A percentile compares a stretch with the other conserved stretches of the same genome.
phyloP scores from a whole-genome alignment of 1,140 invertebrate genomes.

The Coelopa frigida region DNA sequence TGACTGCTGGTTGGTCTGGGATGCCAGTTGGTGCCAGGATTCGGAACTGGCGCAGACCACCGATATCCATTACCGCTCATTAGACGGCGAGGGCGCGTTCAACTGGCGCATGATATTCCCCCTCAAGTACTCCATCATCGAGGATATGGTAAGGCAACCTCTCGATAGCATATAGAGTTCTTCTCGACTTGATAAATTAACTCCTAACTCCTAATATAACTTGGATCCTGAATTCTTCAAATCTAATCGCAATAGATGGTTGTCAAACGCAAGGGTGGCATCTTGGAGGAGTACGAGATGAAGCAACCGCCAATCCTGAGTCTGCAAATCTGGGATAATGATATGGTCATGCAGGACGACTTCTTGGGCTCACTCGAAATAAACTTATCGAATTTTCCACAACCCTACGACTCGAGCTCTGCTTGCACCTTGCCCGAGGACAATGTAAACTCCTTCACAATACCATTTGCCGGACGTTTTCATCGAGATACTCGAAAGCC shows the following conservation, averaged over 20 bases:
- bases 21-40: constrained; percentile 69
- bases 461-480: constrained; percentile 23
- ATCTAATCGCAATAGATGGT: constrained; percentile 34
- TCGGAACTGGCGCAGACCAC: constrained; percentile 65
- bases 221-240: too few relatives aligned
- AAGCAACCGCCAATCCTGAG: constrained; percentile 47
- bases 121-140: constrained; percentile 69
- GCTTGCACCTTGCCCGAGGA: neutral
- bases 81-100: constrained; percentile 77
- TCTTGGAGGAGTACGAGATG: constrained; percentile 32
- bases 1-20: too few relatives aligned
- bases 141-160: constrained; percentile 57
- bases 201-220: neutral
- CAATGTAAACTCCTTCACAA: constrained; percentile 22
- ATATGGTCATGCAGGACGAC: constrained; percentile 69
- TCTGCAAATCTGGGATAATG: constrained; percentile 58
- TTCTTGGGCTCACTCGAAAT: constrained; percentile 59
- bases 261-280: constrained; percentile 23
- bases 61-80: constrained; percentile 73
- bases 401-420: constrained; percentile 50
- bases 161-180: neutral
- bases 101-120: constrained; percentile 87
- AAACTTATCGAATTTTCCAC: constrained; percentile 54
- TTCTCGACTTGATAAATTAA: too few relatives aligned
- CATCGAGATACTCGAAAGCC: constrained; percentile 35